Conservation (phyloP, 1,140 invertebrate species). For the Zaprionus davidi region DNA sequence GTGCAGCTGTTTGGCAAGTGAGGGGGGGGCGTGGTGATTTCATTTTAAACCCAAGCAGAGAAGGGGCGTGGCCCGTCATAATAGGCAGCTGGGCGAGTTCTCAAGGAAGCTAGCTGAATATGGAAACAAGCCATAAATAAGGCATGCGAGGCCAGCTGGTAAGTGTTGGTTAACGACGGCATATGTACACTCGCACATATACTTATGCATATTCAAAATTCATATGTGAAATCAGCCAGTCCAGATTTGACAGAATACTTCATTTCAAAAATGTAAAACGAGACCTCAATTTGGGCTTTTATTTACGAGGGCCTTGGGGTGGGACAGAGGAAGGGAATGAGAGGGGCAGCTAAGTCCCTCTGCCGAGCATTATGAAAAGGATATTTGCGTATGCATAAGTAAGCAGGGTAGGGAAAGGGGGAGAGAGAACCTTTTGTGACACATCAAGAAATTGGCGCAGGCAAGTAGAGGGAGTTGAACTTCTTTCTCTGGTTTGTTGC, state of each 20-base stretch:
- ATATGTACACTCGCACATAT: too few species aligned
- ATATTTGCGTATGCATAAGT: slow-evolving; percentile 1
- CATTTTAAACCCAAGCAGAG: not conserved
- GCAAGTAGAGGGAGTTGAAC: too few species aligned
- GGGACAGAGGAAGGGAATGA: too few species aligned
- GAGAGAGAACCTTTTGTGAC: too few species aligned
- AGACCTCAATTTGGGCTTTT: slow-evolving; percentile 4
- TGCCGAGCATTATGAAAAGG: too few species aligned
- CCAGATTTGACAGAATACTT: slow-evolving; percentile 2
- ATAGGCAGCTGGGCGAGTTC: slow-evolving; percentile 35
- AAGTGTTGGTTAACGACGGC: not conserved
- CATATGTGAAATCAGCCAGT: slow-evolving; percentile 18
- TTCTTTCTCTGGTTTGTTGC: too few species aligned
- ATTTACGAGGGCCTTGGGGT: not conserved
- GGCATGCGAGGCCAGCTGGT: slow-evolving; percentile 9
- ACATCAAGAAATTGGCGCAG: too few species aligned
- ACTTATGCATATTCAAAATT: slow-evolving; percentile 23
- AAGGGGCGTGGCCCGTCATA: not conserved
- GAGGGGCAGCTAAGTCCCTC: too few species aligned
- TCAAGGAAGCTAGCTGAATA: slow-evolving; percentile 7
- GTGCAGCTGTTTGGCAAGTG: not conserved
- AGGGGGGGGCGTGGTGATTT: not conserved
- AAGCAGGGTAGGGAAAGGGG: not conserved
- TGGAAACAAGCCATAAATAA: slow-evolving; percentile 17
- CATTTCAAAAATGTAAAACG: not conserved